Evolutionary conservation across 2,888 invertebrate genomes (phyloP).

Genomic region (Torymus aiolomorphi): DNA sequence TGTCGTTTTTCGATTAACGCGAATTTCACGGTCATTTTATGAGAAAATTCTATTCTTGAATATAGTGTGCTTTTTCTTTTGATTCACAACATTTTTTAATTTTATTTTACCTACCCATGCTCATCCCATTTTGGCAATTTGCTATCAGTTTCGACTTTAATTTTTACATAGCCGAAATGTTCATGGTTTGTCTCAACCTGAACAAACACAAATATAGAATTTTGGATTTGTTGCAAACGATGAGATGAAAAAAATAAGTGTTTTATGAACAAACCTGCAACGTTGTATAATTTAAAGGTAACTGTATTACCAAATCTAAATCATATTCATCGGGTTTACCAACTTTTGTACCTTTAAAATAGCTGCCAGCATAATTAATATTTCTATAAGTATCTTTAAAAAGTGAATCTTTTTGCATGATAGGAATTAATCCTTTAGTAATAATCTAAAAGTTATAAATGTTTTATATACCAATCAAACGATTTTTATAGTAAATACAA

Average conservation of each 20-base stretch:
- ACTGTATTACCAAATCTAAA: conserved; percentile 78
- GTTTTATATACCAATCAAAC: too few species aligned
- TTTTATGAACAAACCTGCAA: conserved; percentile 64
- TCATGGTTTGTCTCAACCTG: conserved; percentile 22
- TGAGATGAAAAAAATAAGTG: not conserved
- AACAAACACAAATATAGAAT: not conserved
- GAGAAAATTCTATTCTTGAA: too few species aligned
- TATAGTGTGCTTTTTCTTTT: too few species aligned
- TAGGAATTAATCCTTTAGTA: conserved; percentile 60
- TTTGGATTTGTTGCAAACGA: not conserved
- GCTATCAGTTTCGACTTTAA: conserved; percentile 49
- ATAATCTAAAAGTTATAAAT: conserved; percentile 29
- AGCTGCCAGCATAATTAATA: conserved; percentile 79
- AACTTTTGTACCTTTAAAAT: conserved; percentile 80
- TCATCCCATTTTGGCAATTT: conserved; percentile 56
- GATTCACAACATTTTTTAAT: too few species aligned
- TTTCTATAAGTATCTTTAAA: conserved; percentile 68
- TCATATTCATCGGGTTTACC: conserved; percentile 80
- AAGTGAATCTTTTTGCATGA: conserved; percentile 67
- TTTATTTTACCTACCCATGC: conserved; percentile 45
- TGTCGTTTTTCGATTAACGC: too few species aligned
- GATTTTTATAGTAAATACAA: too few species aligned
- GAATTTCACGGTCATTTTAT: too few species aligned
- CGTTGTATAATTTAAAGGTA: conserved; percentile 76
- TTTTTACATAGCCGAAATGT: conserved; percentile 58